Conservation (phyloP, 2,888 invertebrate species). For the Piscicola geometra region DNA sequence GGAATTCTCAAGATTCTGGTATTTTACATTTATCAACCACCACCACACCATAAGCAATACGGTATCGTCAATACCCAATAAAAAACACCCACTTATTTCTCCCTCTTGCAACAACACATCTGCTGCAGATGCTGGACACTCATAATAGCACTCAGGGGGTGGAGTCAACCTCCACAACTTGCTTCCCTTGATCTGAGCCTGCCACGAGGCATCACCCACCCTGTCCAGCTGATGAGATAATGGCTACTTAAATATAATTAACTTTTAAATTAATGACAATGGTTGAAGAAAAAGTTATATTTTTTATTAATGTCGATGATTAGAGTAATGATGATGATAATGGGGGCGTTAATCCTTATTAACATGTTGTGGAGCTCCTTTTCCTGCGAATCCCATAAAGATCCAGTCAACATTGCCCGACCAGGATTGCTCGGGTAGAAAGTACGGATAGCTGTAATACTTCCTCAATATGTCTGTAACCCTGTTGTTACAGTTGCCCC, state of each 20-base stretch:
- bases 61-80: too few species aligned
- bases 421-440: constrained; percentile 78
- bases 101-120: constrained; percentile 74
- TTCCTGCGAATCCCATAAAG: constrained; percentile 90
- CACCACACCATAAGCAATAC: too few species aligned
- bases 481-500: constrained; percentile 87
- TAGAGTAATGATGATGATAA: not conserved
- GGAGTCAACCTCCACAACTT: constrained; percentile 86
- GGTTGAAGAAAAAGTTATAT: too few species aligned
- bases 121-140: constrained; percentile 65
- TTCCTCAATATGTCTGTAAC: constrained; percentile 72
- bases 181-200: constrained; percentile 82
- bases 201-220: constrained; percentile 89
- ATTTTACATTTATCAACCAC: too few species aligned
- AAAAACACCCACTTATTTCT: constrained; percentile 72
- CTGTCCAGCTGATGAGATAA: constrained; percentile 73
- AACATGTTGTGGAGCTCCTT: constrained; percentile 92
- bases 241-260: too few species aligned
- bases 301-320: not conserved
- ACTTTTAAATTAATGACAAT: too few species aligned
- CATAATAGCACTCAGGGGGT: constrained; percentile 82
- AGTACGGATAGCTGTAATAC: constrained; percentile 71
- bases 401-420: constrained; percentile 89
- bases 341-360: too few species aligned
- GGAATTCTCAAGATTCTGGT: too few species aligned